Conservation (phyloP, 2,888 invertebrate genomes). For the Acleris cristana region DNA sequence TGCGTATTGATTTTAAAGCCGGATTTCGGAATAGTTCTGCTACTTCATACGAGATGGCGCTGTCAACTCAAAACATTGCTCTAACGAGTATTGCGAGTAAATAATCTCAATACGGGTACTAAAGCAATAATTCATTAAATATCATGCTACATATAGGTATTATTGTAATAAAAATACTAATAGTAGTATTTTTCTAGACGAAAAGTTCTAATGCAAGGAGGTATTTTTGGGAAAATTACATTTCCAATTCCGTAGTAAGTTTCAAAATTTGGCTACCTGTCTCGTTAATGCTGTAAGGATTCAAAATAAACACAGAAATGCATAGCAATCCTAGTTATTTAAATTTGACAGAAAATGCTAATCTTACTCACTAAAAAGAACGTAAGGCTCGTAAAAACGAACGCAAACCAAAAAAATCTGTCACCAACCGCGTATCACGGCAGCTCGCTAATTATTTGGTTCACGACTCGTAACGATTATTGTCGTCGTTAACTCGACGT, state of each 20-base stretch:
- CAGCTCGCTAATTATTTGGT: conserved; percentile 74
- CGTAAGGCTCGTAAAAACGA: neutral
- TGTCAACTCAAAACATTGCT: conserved; percentile 5
- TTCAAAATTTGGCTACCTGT: too few relatives aligned
- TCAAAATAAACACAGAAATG: too few relatives aligned
- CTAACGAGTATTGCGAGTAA: neutral
- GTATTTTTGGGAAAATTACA: too few relatives aligned
- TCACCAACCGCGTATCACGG: conserved; percentile 31
- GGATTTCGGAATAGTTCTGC: conserved; percentile 42
- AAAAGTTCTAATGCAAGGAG: too few relatives aligned
- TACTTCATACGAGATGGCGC: conserved; percentile 67
- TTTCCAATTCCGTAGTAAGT: too few relatives aligned
- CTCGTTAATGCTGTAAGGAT: too few relatives aligned
- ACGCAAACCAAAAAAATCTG: conserved; percentile 16
- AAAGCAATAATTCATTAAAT: too few relatives aligned
- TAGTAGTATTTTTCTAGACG: too few relatives aligned
- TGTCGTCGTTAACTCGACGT: conserved; percentile 76
- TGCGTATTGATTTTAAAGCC: conserved; percentile 13
- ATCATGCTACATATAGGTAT: too few relatives aligned
- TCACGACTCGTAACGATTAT: conserved; percentile 78
- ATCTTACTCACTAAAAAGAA: neutral
- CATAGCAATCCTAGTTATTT: neutral
- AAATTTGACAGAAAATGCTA: neutral
- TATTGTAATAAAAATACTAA: too few relatives aligned
- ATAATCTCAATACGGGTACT: too few relatives aligned